Evolutionary conservation across 2,113 vertebrate species (phyloP), one percentile per base, ranked within the genome.

Genomic region (Mustelus asterias): DNA sequence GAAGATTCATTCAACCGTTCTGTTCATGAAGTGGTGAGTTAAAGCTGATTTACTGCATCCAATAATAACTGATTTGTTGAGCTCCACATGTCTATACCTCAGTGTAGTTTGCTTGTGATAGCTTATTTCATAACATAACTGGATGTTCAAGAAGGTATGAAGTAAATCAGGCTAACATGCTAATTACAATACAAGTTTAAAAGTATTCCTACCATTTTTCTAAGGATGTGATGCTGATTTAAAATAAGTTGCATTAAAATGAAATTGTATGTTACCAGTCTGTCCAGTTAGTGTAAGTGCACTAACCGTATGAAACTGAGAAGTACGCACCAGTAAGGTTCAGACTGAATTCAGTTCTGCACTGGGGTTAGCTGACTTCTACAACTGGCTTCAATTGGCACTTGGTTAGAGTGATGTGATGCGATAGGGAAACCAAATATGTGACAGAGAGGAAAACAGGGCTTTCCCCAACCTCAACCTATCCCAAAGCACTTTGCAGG

Each of bases 1-100:
- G 99, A 99, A 0, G 99, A 99, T 80, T 97, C 98, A 94, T 99
- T 99, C 97, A 99, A 99, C 97, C 98, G 98, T 72, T 99, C 99
- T 96, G 98, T 99, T 96, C 99, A 99, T 1, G 99, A 99, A 98
- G 99, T 99, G 98, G 99, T 99, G 97, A 97, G 99, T 98, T 33
- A 78, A 80, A 67, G 88, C 63, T 86, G 92, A 18, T 20, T 67
- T 24, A 69, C 2, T 70, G 29, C 13, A 44, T 37, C 63, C n/a
- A 37, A n/a, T 93, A 18, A 37, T 29, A 63, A 58, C 13, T 37
- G 0, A 14, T n/a, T 54, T 90, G 26, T 60, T 90, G 13, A 60
- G 16, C 41, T 33, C 24, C 18, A 29, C 26, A 16, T 54, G 11
- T 29, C 26, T 33, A 60, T n/a, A 11, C 4, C 26, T 90, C 41